Conservation (phyloP, 2,113 vertebrate genomes). For the Caranx ignobilis region DNA sequence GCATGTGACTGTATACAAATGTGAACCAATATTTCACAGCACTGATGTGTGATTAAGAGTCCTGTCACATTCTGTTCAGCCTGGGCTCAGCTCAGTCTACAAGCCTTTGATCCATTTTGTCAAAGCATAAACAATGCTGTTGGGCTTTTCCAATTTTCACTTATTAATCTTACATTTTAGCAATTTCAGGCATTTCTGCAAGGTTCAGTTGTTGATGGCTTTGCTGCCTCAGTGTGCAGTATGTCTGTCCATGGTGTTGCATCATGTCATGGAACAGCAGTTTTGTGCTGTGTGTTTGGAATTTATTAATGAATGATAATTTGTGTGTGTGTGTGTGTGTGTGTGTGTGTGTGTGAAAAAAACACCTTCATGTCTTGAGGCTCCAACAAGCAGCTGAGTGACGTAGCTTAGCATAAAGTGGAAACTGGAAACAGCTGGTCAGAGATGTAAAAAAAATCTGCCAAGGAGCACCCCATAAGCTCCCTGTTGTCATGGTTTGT, state of each 20-base stretch:
- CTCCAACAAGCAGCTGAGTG: too few species aligned
- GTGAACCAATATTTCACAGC: slow-evolving; percentile 8
- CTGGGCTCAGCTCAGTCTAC: slow-evolving; percentile 2
- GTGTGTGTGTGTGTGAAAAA: too few species aligned
- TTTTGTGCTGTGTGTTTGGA: background rate
- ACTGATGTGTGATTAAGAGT: slow-evolving; percentile 16
- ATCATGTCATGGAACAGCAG: background rate
- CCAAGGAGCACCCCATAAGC: too few species aligned
- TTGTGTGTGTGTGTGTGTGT: too few species aligned
- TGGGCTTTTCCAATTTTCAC: slow-evolving; percentile 9
- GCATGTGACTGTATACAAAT: background rate
- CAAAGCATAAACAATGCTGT: slow-evolving; percentile 22
- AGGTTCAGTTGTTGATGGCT: background rate
- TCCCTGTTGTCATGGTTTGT: too few species aligned
- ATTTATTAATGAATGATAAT: too few species aligned
- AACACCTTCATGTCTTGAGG: too few species aligned
- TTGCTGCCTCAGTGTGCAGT: background rate
- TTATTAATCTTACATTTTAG: background rate
- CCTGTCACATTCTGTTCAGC: background rate
- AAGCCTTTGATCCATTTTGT: slow-evolving; percentile 29
- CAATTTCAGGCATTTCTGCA: slow-evolving; percentile 8
- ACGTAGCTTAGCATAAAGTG: too few species aligned
- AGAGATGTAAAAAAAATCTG: too few species aligned
- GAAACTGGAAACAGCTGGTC: too few species aligned
- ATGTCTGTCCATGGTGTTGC: background rate